Evolutionary conservation across 2,113 vertebrate genomes (phyloP).

Genomic region (Suncus etruscus): DNA sequence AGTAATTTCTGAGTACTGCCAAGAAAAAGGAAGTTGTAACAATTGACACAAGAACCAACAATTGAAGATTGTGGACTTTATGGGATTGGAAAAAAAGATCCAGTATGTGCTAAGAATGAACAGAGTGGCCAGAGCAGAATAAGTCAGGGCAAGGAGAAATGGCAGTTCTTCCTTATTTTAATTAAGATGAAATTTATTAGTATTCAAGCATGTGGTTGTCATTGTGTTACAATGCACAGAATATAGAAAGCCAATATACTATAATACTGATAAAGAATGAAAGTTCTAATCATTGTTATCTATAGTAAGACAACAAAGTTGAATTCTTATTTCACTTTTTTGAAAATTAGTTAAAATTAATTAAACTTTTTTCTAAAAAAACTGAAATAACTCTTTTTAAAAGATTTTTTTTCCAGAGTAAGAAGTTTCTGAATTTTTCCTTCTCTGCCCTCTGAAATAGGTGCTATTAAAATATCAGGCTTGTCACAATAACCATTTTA

Average conservation of each 20-base stretch:
- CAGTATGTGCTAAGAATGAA: not conserved
- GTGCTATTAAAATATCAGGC: conserved; percentile 14
- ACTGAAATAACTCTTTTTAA: conserved; percentile 8
- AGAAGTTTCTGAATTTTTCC: not conserved
- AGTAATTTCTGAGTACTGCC: no score
- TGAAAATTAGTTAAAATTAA: conserved; percentile 25
- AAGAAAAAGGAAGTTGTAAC: not conserved
- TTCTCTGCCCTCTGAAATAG: conserved; percentile 24
- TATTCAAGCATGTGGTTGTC: not conserved
- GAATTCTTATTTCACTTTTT: conserved; percentile 50
- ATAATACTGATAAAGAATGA: not conserved
- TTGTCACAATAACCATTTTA: not conserved
- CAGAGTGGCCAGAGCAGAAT: not conserved
- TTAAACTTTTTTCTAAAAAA: conserved; percentile 8
- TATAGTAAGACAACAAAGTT: not conserved
- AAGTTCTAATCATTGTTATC: not conserved
- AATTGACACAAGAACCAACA: not conserved
- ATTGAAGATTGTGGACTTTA: no score
- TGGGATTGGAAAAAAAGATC: no score
- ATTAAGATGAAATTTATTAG: not conserved
- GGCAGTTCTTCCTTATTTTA: not conserved
- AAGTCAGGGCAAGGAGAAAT: not conserved
- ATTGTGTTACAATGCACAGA: not conserved
- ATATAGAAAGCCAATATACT: not conserved
- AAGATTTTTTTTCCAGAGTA: conserved; percentile 41